Conservation (phyloP, 2,113 vertebrate genomes). For the Eublepharis macularius region DNA sequence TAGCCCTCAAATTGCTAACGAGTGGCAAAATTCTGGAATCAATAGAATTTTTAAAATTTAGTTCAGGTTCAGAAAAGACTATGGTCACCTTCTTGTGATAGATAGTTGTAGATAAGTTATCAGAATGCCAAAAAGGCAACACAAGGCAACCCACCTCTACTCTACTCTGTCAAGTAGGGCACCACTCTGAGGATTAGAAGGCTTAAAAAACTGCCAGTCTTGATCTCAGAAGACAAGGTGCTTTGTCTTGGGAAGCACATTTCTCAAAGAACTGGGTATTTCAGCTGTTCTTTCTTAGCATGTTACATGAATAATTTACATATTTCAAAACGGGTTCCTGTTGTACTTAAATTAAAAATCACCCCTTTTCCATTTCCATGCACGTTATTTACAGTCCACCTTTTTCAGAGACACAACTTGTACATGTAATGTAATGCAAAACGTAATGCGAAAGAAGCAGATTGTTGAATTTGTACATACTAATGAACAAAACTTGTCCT, state of each 20-base stretch:
- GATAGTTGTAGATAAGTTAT: conserved; percentile 50
- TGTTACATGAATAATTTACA: conserved; percentile 24
- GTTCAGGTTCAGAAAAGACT: background rate
- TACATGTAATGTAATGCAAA: background rate
- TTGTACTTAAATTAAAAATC: conserved; percentile 29
- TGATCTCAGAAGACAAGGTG: conserved; percentile 37
- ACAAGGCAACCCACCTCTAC: conserved; percentile 48
- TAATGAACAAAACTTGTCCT: background rate
- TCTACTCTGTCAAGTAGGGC: conserved; percentile 56
- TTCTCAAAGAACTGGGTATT: conserved; percentile 37
- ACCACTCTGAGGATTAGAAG: conserved; percentile 10
- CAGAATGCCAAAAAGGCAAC: conserved; percentile 58
- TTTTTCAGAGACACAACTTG: too few relatives aligned
- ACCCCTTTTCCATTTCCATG: conserved; percentile 9
- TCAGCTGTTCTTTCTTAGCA: conserved; percentile 45
- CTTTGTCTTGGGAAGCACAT: conserved; percentile 37
- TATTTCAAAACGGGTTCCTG: conserved; percentile 34
- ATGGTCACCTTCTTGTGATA: conserved; percentile 38
- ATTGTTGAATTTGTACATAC: background rate
- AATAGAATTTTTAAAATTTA: background rate
- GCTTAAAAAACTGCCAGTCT: conserved; percentile 49
- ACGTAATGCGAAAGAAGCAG: background rate
- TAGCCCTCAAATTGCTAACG: background rate
- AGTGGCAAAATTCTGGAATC: background rate
- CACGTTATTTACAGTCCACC: too few relatives aligned